Evolutionary conservation across 2,113 vertebrate species (phyloP), one percentile per base, ranked within the genome.

Genomic region (Poecile atricapillus): DNA sequence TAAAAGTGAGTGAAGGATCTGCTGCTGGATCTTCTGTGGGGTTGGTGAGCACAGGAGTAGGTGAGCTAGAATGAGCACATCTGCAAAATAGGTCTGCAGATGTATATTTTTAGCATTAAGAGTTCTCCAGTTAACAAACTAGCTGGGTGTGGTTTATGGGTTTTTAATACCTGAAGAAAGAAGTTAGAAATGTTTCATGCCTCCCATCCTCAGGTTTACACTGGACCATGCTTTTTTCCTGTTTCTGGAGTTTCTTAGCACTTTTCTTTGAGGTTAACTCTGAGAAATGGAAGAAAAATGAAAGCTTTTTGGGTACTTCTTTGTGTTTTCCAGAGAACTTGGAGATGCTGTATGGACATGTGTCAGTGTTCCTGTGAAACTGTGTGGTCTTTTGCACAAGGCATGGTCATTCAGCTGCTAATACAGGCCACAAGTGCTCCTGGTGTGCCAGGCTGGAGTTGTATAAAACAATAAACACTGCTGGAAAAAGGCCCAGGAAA

Each of bases 401-500:
- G 35, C 37, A 18, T 0, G 7, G 68, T 59, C 20, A 15, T 80
- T 94, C 62, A 80, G 58, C 83, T 92, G 79, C 73, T 74, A 33
- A 31, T 52, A n/a, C 10, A 21, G 80, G 62, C 85, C 53, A 39
- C 53, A n/a, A 68, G 84, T 44, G 46, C 87, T 93, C 31, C 76
- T 59, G 30, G 12, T 28, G 15, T 90, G 76, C 83, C 59, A 84
- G 89, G 74, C 81, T 83, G 79, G 56, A 87, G 58, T 30, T 43
- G 44, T 31, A 7, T 67, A 47, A 82, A 86, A 90, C 78, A 94
- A 88, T 80, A 71, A 94, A 94, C 73, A 73, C 33, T 68, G 52
- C 22, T 95, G 95, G 96, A 95, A 95, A 86, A 63, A 77, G 69
- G 93, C 94, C 89, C 83, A n/a, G 90, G 81, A 83, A 95, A 93